These are phyloP conservation scores for Mugil cephalus DNA, from an alignment of 2,113 vertebrate genomes.

Conservation along the genomic window DNA sequence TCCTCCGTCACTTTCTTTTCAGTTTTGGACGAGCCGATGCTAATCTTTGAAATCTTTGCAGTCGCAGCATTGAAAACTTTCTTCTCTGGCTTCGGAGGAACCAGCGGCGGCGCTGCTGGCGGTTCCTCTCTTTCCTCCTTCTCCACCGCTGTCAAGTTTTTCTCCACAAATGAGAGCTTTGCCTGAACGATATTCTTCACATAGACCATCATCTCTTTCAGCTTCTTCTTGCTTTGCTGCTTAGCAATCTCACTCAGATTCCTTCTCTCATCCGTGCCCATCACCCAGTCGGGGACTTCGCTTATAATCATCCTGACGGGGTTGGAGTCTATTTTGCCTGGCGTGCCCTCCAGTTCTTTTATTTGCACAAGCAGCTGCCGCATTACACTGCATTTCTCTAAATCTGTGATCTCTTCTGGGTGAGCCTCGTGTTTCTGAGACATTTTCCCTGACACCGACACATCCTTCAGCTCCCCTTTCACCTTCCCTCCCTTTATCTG, in stretches of 20 bases:
- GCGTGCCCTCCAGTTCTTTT: conserved; percentile 84
- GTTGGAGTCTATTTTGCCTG: conserved; percentile 82
- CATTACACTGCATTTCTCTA: conserved; percentile 85
- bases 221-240: conserved; percentile 86
- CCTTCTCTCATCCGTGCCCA: conserved; percentile 82
- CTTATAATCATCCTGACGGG: conserved; percentile 83
- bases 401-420: conserved; percentile 77
- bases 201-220: conserved; percentile 86
- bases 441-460: conserved; percentile 32
- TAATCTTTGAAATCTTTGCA: conserved; percentile 80
- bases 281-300: conserved; percentile 86
- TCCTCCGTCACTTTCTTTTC: conserved; percentile 74
- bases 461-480: conserved; percentile 58
- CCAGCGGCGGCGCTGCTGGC: conserved; percentile 1
- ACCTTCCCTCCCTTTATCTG: conserved; percentile 56
- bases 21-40: conserved; percentile 75
- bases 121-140: conserved; percentile 58
- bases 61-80: conserved; percentile 62
- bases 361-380: conserved; percentile 85
- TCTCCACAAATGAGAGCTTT: conserved; percentile 83
- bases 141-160: conserved; percentile 69
- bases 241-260: conserved; percentile 74
- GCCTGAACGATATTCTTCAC: conserved; percentile 83
- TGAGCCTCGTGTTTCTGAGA: conserved; percentile 58
- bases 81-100: conserved; percentile 63